These are phyloP conservation scores for Orchesella cincta DNA, from an alignment of 1,140 invertebrate genomes.

Conservation along the genomic window DNA sequence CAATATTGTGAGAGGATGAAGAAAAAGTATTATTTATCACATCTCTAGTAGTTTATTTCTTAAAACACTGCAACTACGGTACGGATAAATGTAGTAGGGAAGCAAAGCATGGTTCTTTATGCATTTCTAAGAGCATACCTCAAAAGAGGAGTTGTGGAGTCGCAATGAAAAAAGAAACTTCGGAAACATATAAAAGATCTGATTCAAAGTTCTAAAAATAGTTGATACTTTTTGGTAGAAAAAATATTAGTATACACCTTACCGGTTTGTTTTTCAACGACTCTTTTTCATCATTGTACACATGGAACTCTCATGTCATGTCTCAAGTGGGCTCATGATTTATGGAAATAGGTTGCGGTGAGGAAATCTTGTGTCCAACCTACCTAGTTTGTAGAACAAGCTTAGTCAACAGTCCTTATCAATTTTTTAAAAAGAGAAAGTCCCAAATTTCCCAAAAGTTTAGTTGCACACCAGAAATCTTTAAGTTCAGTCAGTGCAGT, in stretches of 20 bases:
- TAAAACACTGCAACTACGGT: too few relatives aligned
- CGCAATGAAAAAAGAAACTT: neutral
- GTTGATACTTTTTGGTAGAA: neutral
- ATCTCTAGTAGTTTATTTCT: too few relatives aligned
- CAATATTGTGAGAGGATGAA: too few relatives aligned
- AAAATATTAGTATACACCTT: slow-evolving; percentile 16
- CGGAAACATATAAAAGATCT: neutral
- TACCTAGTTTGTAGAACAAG: slow-evolving; percentile 2
- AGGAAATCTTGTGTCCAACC: neutral
- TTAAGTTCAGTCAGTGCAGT: neutral
- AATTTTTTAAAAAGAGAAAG: neutral
- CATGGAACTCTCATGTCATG: neutral
- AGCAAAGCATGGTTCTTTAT: too few relatives aligned
- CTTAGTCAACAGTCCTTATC: neutral
- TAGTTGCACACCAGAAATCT: neutral
- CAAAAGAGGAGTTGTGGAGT: too few relatives aligned
- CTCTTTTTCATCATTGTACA: neutral
- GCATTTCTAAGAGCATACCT: too few relatives aligned
- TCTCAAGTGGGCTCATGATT: slow-evolving; percentile 20
- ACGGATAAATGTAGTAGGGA: too few relatives aligned
- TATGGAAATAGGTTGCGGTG: slow-evolving; percentile 25
- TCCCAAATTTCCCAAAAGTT: neutral
- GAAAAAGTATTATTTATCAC: too few relatives aligned
- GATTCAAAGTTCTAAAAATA: neutral
- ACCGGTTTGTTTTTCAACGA: neutral